Percentiles rank a stretch among this genome's conserved stretches.
Conservation (phyloP, 2,113 vertebrate species). For the Semicossyphus pulcher region DNA sequence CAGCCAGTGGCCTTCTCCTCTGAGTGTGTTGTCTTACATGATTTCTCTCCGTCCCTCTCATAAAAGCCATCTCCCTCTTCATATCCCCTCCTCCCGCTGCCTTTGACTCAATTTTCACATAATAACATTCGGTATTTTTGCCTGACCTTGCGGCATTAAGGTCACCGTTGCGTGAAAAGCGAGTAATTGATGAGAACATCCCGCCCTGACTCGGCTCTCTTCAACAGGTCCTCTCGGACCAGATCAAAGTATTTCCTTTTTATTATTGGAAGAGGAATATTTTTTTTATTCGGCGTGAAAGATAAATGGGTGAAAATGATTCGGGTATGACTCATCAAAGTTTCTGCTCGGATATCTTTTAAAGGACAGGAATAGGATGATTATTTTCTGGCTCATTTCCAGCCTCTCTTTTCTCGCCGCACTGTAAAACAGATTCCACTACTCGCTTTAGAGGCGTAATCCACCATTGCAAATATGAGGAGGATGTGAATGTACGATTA, state of each 20-base stretch:
- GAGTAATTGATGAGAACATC: constrained; percentile 38
- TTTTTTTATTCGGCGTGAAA: constrained; percentile 39
- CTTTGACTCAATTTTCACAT: constrained; percentile 36
- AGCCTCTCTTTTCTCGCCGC: background rate
- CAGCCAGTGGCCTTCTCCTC: constrained; percentile 2
- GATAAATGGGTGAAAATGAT: constrained; percentile 48
- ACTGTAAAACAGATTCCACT: background rate
- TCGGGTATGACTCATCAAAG: constrained; percentile 46
- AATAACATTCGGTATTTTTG: constrained; percentile 18
- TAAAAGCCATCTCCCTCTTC: constrained; percentile 2
- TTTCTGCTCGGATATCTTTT: constrained; percentile 39
- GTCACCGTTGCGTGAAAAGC: constrained; percentile 18
- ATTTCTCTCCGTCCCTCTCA: constrained; percentile 23
- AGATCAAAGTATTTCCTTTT: constrained; percentile 13
- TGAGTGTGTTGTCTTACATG: constrained; percentile 17
- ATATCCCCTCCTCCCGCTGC: background rate
- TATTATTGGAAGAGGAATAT: constrained; percentile 33
- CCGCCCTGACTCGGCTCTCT: background rate
- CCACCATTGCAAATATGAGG: constrained; percentile 10
- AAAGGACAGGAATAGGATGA: constrained; percentile 26
- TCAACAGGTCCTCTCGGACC: constrained; percentile 45
- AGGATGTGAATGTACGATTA: constrained; percentile 20
- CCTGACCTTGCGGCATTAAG: constrained; percentile 18
- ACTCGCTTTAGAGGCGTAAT: constrained; percentile 20
- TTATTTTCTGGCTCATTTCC: constrained; percentile 52